Base-by-base conservation (phyloP, 1,140 invertebrate species). In the Pogonomyrmex californicus region DNA sequence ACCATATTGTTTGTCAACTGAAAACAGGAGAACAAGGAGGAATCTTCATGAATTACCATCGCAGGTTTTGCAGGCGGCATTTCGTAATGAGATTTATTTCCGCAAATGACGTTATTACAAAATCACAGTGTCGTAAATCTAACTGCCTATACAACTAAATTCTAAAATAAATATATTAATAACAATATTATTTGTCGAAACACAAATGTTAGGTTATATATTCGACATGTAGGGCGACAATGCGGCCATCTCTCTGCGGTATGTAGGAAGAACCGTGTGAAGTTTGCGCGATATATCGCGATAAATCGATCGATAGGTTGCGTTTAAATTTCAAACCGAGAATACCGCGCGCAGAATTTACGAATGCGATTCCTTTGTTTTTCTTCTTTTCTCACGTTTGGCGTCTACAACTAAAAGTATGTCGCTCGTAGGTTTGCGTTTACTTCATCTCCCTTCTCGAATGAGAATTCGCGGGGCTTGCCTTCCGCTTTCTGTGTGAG, bases 51-150 rank as follows among this genome's bases (percentile, higher is more conserved):
- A 66, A 14, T 44, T 87, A 89, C 88, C 85, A 3, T 41, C 70
- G 12, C 78, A 38, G 65, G 7, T 63, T 89, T 90, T 33, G 70
- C n/a, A n/a, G n/a, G 44, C 51, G 88, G 77, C 88, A 90, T 89
- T n/a, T 77, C 71, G 70, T 44, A 36, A 82, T 1, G 2, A 75
- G 1, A 68, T 73, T 33, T 12, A 23, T 75, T 23, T 4, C 14
- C 47, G 6, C 7, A 33, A 23, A 12, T 65, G n/a, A 71, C 30
- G 14, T 51, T 73, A 12, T 65, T 71, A 73, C 51, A 47, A 60
- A 47, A 60, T 58, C 23, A 73, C 66, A 60, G 60, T 81, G 41
- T 51, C 30, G 41, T 66, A 79, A 51, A 66, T 54, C 1, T 66
- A 73, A 6, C 17, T 71, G 4, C 23, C 14, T 66, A 0, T 66